phyloP scores from a whole-genome alignment of 2,888 invertebrate species.

The Pollenia amentaria region DNA sequence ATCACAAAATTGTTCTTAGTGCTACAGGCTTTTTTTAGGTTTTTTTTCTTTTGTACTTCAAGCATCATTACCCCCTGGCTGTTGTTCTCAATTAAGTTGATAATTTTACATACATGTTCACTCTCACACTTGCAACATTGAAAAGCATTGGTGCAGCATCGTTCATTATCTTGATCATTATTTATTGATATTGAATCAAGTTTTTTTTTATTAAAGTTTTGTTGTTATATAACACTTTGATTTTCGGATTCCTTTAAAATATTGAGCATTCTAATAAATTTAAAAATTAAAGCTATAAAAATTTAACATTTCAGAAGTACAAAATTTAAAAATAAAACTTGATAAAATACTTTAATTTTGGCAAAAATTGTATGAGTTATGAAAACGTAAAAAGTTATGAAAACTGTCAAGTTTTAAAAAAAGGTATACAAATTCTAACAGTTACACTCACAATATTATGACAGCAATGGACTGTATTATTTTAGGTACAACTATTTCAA shows the following conservation, averaged over 20 bases:
- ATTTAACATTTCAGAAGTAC: neutral
- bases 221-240: constrained; percentile 15
- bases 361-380: neutral
- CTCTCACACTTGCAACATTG: constrained; percentile 15
- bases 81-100: constrained; percentile 63
- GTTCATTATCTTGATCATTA: constrained; percentile 29
- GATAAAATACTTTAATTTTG: neutral
- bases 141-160: neutral
- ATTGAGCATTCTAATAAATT: neutral
- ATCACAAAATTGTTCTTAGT: constrained; percentile 50
- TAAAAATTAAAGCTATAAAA: neutral
- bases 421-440: too few relatives aligned
- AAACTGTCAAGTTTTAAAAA: neutral
- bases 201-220: neutral
- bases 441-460: too few relatives aligned
- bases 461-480: too few relatives aligned
- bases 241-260: constrained; percentile 6
- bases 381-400: neutral
- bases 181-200: constrained; percentile 12
- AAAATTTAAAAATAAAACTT: neutral
- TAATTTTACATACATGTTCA: constrained; percentile 21
- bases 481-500: too few relatives aligned
- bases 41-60: constrained; percentile 30
- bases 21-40: constrained; percentile 41
- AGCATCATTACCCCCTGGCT: constrained; percentile 63